phyloP scores from a whole-genome alignment of 2,888 invertebrate genomes.

The Carcina quercana region DNA sequence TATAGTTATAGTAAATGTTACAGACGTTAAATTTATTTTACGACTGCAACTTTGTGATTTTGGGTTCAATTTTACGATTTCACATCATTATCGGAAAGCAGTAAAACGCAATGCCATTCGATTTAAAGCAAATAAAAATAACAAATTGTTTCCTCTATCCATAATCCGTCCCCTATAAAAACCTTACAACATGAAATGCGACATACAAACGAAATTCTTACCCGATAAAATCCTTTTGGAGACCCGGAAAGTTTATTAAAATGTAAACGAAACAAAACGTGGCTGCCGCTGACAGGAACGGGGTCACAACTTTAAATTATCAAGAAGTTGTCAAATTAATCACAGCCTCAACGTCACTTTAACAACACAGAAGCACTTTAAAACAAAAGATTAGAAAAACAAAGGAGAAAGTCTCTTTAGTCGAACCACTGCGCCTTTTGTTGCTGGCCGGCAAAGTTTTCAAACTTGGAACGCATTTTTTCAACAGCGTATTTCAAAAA shows the following conservation, averaged over 20 bases:
- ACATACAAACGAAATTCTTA: neutral
- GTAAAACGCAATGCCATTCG: constrained; percentile 31
- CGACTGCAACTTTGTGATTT: too few relatives aligned
- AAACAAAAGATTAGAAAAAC: constrained; percentile 6
- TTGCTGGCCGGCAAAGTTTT: constrained; percentile 3
- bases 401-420: constrained; percentile 6
- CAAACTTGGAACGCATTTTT: constrained; percentile 4
- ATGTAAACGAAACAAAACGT: constrained; percentile 3
- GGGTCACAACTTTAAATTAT: constrained; percentile 11
- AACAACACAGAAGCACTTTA: constrained; percentile 6
- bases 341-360: constrained; percentile 8
- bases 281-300: constrained; percentile 3
- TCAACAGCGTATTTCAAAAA: neutral
- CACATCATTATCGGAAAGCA: constrained; percentile 38
- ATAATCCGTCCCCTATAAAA: constrained; percentile 2
- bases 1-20: too few relatives aligned
- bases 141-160: constrained; percentile 5
- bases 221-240: constrained; percentile 3
- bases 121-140: constrained; percentile 13
- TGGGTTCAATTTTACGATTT: constrained; percentile 34
- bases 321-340: constrained; percentile 10
- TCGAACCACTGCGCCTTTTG: constrained; percentile 5
- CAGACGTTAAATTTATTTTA: too few relatives aligned
- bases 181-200: neutral
- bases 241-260: constrained; percentile 1